phyloP scores from a whole-genome alignment of 2,113 vertebrate species.

The Cryptotis parvus region DNA sequence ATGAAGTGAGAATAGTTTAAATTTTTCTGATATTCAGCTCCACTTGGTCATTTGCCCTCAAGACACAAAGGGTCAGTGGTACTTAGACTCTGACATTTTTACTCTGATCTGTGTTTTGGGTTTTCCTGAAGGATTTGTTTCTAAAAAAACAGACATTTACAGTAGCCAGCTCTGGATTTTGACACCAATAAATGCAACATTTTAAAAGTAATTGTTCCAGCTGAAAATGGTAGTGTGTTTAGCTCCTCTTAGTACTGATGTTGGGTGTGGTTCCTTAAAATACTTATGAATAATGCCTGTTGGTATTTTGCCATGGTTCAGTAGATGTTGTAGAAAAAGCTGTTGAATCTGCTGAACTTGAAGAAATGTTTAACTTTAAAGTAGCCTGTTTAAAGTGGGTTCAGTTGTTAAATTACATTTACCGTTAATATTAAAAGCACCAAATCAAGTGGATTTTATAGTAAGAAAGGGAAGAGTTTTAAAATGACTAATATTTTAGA shows the following conservation, averaged over 20 bases:
- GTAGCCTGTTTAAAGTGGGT: neutral
- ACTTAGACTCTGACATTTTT: slow-evolving; percentile 35
- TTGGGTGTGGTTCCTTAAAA: slow-evolving; percentile 88
- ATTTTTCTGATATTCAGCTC: slow-evolving; percentile 68
- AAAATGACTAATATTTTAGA: slow-evolving; percentile 3
- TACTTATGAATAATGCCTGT: slow-evolving; percentile 88
- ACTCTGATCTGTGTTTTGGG: neutral
- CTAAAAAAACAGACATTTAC: slow-evolving; percentile 32
- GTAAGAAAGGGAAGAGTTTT: slow-evolving; percentile 41
- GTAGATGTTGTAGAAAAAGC: slow-evolving; percentile 83
- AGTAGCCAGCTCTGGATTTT: slow-evolving; percentile 74
- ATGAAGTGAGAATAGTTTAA: slow-evolving; percentile 71
- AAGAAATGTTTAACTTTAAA: slow-evolving; percentile 60
- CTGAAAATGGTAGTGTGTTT: slow-evolving; percentile 85
- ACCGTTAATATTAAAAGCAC: slow-evolving; percentile 26
- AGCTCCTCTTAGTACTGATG: slow-evolving; percentile 82
- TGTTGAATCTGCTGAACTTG: slow-evolving; percentile 82
- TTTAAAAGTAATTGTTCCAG: slow-evolving; percentile 80
- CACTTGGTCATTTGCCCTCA: no score
- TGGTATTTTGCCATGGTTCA: slow-evolving; percentile 88
- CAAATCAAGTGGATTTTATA: slow-evolving; percentile 46
- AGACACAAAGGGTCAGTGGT: neutral
- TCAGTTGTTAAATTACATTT: slow-evolving; percentile 17
- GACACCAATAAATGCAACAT: slow-evolving; percentile 64
- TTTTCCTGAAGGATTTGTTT: slow-evolving; percentile 49